Base-by-base conservation (phyloP, 2,888 invertebrate species). In the Blastobasis lacticolella region DNA sequence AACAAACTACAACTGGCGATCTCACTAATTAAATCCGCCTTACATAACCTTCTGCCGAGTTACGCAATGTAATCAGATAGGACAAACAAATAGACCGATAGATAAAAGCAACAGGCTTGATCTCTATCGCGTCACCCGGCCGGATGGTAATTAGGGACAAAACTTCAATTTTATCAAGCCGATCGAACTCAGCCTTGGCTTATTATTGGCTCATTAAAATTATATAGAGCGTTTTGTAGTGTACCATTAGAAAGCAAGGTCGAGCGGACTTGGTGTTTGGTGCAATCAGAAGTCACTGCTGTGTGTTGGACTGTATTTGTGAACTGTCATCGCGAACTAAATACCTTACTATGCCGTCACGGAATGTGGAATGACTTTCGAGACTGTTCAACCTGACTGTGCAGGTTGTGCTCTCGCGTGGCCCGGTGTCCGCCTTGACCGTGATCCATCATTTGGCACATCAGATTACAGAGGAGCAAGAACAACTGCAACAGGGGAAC, bases 161-260 rank as follows among this genome's bases (percentile, higher is more conserved):
- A 65, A 63, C 55, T 46, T 74, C 72, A 71, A 63, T 61, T 69
- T 78, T 81, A 84, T 83, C 80, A 68, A 60, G 57, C 62, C 68
- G 69, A 81, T 80, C 80, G 56, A 70, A 75, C 67, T 58, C 66
- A 73, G 69, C 85, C 85, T 86, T 86, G 83, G 75, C 64, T 67
- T 76, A 75, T 74, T 79, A 75, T 75, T 74, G 78, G 73, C 72
- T 83, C 80, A 84, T 84, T 86, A 83, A 81, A 83, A 78, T 77
- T 77, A 73, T 78, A 78, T 79, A 73, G 71, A 69, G 64, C 69
- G 65, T 64, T 73, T 61, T 69, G 72, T 70, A 66, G 69, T 63
- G 60, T 66, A 62, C 64, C 75, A 72, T 81, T 86, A 80, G 87
- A 87, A 87, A 86, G 87, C 81, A 87, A 87, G 87, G 87, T 78